Percentiles rank a stretch among this genome's conserved stretches.
Conservation (phyloP, 2,797 vertebrate genomes). For the Numenius phaeopus region DNA sequence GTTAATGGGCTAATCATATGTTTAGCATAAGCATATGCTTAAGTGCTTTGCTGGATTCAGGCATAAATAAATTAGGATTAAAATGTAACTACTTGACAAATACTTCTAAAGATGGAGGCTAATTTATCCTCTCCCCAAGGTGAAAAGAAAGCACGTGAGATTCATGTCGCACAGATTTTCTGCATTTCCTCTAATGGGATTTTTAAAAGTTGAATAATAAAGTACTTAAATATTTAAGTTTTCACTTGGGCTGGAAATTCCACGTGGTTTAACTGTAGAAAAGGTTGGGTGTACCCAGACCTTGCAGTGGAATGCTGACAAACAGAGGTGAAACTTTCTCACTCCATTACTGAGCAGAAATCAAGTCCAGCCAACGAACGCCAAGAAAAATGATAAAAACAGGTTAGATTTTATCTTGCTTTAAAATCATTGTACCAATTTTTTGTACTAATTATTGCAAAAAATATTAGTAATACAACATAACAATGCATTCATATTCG, state of each 20-base stretch:
- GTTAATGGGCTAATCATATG: not conserved
- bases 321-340: not conserved
- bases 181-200: not conserved
- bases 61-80: slow-evolving; percentile 16
- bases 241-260: not conserved
- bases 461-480: not conserved
- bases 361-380: not conserved
- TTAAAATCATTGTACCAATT: not conserved
- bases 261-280: not conserved
- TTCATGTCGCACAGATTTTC: not conserved
- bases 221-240: not conserved
- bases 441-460: not conserved
- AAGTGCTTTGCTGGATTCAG: slow-evolving; percentile 11
- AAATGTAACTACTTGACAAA: slow-evolving; percentile 7
- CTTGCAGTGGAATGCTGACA: not conserved
- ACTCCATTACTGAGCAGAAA: not conserved
- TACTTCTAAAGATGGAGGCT: not conserved
- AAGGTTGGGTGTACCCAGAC: not conserved
- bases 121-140: not conserved
- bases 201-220: not conserved
- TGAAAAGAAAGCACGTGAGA: not conserved
- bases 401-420: not conserved
- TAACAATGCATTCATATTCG: not conserved
- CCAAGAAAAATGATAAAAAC: not conserved
- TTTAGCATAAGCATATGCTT: not conserved